phyloP scores from a whole-genome alignment of 2,113 vertebrate species.

The Phaetusa simplex region DNA sequence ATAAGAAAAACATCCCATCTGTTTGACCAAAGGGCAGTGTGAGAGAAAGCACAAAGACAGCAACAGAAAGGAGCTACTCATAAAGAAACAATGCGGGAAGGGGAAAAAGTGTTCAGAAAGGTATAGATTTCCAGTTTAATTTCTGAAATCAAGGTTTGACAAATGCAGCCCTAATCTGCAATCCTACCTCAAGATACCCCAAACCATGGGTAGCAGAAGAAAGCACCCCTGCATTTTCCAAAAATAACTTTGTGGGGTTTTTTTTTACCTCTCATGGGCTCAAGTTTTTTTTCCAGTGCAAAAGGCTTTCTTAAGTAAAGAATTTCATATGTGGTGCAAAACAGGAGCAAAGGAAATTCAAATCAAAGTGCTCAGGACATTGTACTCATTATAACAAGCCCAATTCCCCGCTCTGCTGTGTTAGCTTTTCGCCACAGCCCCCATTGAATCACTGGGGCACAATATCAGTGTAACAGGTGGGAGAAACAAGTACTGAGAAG shows the following conservation, averaged over 20 bases:
- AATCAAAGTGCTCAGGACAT: background rate
- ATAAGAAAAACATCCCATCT: background rate
- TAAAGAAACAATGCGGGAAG: background rate
- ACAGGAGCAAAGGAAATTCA: background rate
- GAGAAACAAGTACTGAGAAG: background rate
- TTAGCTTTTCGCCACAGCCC: background rate
- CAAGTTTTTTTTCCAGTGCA: background rate
- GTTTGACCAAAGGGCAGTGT: background rate
- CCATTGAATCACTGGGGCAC: background rate
- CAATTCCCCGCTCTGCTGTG: background rate
- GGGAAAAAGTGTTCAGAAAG: background rate
- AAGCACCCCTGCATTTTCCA: background rate
- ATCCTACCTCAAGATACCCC: background rate
- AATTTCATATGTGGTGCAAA: background rate
- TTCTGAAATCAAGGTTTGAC: background rate
- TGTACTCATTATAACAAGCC: background rate
- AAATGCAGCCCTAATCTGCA: background rate
- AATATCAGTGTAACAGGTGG: background rate
- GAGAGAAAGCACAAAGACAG: background rate
- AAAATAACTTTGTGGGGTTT: too few species aligned
- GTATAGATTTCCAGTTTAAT: background rate
- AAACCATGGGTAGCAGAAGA: background rate
- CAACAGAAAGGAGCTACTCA: background rate
- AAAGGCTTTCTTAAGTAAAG: background rate
- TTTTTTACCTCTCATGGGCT: background rate